Evolutionary conservation across 2,888 invertebrate genomes (phyloP), one percentile per base, ranked within the genome.

Genomic region (Xanthia togata): DNA sequence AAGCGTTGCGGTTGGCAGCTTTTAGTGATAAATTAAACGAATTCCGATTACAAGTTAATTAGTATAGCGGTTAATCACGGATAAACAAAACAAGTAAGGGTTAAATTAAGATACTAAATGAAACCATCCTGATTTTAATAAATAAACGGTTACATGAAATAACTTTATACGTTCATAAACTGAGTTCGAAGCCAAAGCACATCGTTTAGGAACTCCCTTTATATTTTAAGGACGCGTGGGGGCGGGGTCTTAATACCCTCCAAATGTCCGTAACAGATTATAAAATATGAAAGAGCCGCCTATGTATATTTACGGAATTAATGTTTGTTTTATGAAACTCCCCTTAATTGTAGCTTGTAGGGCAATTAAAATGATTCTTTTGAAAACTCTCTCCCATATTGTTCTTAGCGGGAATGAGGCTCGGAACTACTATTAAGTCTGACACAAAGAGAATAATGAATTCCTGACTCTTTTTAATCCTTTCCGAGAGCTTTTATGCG

Each of bases 401-500:
- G 88, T 90, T 87, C 75, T 78, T 55, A 69, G 78, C 81, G 69
- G 74, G 83, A 85, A 88, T 87, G 89, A 86, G 83, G 83, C 87
- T 82, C 85, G 88, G 79, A 85, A 89, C 88, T 85, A 89, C 88
- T 87, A 91, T 91, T 87, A 90, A 89, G 82, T 79, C 72, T 60
- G 82, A 92, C 89, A 93, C 92, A 93, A 90, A 84, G 76, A 84
- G 88, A 91, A 90, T 89, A 92, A 93, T 91, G 89, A 91, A 88
- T 88, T 87, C 87, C 87, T 76, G 83, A 84, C 88, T 81, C 76
- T 88, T 92, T 85, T 92, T 89, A 90, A 90, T 90, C 84, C 86
- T 90, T 89, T 90, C 88, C 87, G 87, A 88, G 85, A 76, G 84
- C 86, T 88, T 89, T 89, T 87, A 87, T 89, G 82, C 50, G 76